phyloP scores from a whole-genome alignment of 2,113 vertebrate genomes.

The Cyprinodon tularosa region DNA sequence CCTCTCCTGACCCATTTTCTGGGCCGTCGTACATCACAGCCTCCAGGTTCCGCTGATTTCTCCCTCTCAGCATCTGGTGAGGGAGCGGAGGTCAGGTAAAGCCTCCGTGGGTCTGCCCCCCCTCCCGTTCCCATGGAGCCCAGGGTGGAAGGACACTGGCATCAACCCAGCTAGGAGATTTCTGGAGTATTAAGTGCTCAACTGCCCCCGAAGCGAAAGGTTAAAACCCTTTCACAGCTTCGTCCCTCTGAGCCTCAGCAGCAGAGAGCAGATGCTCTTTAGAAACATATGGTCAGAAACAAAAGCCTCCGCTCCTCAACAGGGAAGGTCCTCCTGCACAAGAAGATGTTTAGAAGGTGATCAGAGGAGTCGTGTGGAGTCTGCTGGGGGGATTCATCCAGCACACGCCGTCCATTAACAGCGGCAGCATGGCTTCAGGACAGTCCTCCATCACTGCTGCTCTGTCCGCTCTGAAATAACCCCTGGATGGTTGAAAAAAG shows the following conservation, averaged over 20 bases:
- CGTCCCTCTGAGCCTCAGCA: constrained; percentile 33
- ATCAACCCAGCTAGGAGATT: constrained; percentile 58
- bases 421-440: constrained; percentile 53
- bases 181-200: constrained; percentile 63
- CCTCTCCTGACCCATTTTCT: too few relatives aligned
- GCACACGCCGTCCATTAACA: constrained; percentile 71
- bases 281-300: constrained; percentile 60
- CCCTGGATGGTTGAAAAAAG: too few relatives aligned
- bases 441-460: constrained; percentile 51
- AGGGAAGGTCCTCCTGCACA: constrained; percentile 10
- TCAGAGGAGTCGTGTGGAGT: constrained; percentile 46
- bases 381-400: constrained; percentile 62
- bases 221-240: constrained; percentile 61
- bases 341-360: constrained; percentile 18
- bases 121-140: constrained; percentile 2
- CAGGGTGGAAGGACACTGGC: constrained; percentile 60
- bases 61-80: constrained; percentile 61
- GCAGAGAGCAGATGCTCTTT: constrained; percentile 52
- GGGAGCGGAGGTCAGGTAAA: constrained; percentile 46
- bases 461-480: background rate
- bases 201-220: constrained; percentile 55
- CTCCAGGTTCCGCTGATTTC: background rate
- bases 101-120: constrained; percentile 54
- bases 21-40: background rate
- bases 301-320: constrained; percentile 23